Base-by-base conservation (phyloP, 2,113 vertebrate species). In the Corydoras sp. region DNA sequence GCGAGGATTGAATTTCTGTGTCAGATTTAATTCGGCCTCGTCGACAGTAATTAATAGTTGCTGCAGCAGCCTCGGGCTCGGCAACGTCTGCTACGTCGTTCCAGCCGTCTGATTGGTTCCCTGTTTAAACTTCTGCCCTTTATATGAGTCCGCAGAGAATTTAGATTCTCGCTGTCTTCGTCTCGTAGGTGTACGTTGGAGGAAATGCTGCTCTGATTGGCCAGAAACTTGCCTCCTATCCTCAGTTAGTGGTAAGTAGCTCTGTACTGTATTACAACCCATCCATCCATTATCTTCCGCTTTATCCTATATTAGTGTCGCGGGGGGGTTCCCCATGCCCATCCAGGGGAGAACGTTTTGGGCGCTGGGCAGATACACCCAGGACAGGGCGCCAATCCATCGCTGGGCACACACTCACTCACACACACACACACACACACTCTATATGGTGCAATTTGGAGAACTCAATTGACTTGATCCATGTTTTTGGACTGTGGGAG, bases 131-230 rank as follows among this genome's bases (percentile, higher is more conserved):
- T 58, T 65, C 2, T 58, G 24, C 31, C 62, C 35, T 50, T 3
- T 72, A 9, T 18, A 2, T 54, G 48, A 54, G 51, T 24, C 4
- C 15, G 51, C n/a, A 5, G 29, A 13, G 12, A 14, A 31, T 11
- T 56, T 31, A 55, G 59, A 14, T n/a, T 43, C 35, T 30, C 5
- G 18, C 53, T 2, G 18, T 24, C 62, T 62, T 74, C 58, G 31
- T 78, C 81, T 80, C 12, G 9, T 87, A 99, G 97, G 86, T 97
- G 15, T 99, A 95, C 0, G 95, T 98, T 11, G 96, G 97, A 82
- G 97, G 97, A 77, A 99, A 99, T 14, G 97, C 96, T 67, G 97
- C 96, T 80, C 91, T 99, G 61, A 99, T 99, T 65, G 93, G 93
- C 71, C 95, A 99, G 91, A 99, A 95, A 85, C 85, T 99, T 2